Evolutionary conservation across 2,888 invertebrate species (phyloP), one percentile per base, ranked within the genome.

Genomic region (Fragum sueziense): DNA sequence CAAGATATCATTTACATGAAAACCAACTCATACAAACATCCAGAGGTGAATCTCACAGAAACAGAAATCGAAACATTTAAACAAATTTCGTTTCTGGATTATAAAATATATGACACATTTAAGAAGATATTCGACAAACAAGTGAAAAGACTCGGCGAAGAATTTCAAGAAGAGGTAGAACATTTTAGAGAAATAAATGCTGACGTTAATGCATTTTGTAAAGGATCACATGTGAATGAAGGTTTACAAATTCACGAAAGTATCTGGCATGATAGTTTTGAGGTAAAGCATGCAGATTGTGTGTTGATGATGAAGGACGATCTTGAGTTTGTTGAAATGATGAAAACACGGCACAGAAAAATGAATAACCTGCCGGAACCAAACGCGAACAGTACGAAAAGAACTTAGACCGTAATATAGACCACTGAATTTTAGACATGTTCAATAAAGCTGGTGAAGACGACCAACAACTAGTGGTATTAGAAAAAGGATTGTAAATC

Each of bases 91-190:
- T 76, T 70, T 41, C 47, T 82, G 4, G 82, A 82, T 51, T 78
- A 82, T 34, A 70, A 59, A 67, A 62, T 82, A n/a, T 78, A 78
- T 41, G 65, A 82, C 22, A 59, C 22, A 0, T 82, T 82, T 47
- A 25, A 51, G 6, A 7, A 29, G 27, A 67, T 59, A 52, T 76
- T 82, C 41, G 69, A 71, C 34, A 7, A 57, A 22, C 54, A 57
- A 33, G 62, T 78, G 1, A 27, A 25, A 11, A 20, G n/a, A 17
- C 59, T 76, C 57, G 78, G 70, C 14, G 1, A 6, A 0, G 67
- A 62, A 1, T 82, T 82, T 57, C 47, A 73, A 29, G 22, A 59
- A 9, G 82, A 82, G 70, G 82, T 82, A 4, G 27, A 11, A 20
- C 41, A 73, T 14, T 75, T 82, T 67, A 54, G 52, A 59, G 1